phyloP scores from a whole-genome alignment of 2,888 invertebrate species.

The Drosophila fungiperda region DNA sequence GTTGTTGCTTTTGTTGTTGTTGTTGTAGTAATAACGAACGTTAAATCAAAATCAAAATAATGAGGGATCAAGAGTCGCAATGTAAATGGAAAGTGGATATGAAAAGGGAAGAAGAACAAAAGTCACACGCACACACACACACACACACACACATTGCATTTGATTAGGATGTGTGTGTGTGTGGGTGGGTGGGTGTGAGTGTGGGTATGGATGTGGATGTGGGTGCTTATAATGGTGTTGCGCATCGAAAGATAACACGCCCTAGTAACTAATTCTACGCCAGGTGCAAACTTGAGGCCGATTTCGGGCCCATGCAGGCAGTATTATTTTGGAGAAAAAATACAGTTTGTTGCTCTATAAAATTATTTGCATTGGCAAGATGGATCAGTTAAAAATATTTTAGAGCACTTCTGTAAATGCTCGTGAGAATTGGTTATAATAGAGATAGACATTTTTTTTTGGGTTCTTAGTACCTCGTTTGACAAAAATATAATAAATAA shows the following conservation, averaged over 20 bases:
- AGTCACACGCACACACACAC: conserved; percentile 62
- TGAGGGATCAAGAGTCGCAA: conserved; percentile 36
- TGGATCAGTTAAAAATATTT: background rate
- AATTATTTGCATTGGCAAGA: no score
- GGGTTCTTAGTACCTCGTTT: background rate
- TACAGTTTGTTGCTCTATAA: background rate
- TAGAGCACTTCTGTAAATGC: background rate
- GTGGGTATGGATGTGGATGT: conserved; percentile 6
- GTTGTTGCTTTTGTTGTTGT: conserved; percentile 29
- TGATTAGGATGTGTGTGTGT: conserved; percentile 2
- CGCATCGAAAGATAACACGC: conserved; percentile 63
- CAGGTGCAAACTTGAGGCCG: conserved; percentile 38
- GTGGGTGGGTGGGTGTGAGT: conserved; percentile 9
- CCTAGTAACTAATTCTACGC: conserved; percentile 43
- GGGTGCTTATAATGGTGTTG: conserved; percentile 56
- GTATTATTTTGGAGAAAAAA: background rate
- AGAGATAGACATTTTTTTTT: background rate
- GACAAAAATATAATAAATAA: background rate
- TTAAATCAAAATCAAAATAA: conserved; percentile 69
- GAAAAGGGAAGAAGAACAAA: conserved; percentile 55
- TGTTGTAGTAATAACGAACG: conserved; percentile 58
- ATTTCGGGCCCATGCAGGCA: background rate
- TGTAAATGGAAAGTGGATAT: conserved; percentile 62
- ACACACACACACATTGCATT: conserved; percentile 1
- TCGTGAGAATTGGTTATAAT: background rate